These are phyloP conservation scores for Pachliopta kotzebuea DNA, from an alignment of 2,888 invertebrate species.

Conservation along the genomic window DNA sequence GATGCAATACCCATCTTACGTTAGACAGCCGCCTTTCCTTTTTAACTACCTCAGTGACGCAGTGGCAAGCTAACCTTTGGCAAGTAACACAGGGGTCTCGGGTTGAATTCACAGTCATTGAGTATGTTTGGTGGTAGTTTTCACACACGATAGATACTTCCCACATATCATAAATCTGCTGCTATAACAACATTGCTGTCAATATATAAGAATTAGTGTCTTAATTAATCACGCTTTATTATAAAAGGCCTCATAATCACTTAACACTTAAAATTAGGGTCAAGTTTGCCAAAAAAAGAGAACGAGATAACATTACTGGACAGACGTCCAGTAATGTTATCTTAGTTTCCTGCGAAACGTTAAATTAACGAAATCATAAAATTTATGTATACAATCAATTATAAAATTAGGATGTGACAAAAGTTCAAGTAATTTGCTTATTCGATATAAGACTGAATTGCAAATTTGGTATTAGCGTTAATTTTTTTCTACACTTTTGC, in stretches of 20 bases:
- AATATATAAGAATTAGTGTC: no score
- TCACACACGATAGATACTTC: no score
- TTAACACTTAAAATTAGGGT: no score
- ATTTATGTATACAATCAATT: neutral
- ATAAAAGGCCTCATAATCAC: no score
- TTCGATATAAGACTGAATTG: neutral
- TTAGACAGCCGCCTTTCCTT: conserved; percentile 24
- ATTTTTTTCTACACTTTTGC: neutral
- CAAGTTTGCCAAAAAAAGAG: neutral
- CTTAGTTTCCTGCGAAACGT: neutral
- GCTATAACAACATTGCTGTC: no score
- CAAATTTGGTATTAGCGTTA: neutral
- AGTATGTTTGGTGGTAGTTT: no score
- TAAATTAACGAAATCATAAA: neutral
- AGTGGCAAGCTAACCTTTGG: no score
- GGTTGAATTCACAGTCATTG: no score
- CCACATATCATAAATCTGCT: no score
- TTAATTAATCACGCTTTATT: no score
- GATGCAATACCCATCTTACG: conserved; percentile 22
- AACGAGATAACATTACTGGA: conserved; percentile 3
- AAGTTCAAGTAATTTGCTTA: neutral
- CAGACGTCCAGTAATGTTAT: conserved; percentile 1
- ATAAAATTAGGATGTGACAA: no score
- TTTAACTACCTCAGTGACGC: conserved; percentile 6
- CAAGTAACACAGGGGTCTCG: no score